These are phyloP conservation scores for Diplosoma virens DNA, from an alignment of 23 tunicate species.

Conservation along the genomic window DNA sequence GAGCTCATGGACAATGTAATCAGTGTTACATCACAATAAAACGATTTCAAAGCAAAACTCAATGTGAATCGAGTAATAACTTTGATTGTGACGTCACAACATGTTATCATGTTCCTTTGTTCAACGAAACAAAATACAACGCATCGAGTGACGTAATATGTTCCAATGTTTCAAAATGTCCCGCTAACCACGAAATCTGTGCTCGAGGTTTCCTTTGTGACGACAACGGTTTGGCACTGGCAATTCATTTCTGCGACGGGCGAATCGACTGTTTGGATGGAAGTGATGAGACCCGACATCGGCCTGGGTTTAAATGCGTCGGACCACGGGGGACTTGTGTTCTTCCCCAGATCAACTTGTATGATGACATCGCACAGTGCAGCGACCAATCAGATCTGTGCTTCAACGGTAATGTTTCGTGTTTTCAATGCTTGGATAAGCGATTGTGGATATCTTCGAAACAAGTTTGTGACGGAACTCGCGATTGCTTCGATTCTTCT, in stretches of 20 bases:
- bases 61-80: too few relatives aligned
- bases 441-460: slow-evolving; percentile 3
- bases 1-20: too few relatives aligned
- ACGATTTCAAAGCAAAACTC: too few relatives aligned
- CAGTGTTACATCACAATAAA: too few relatives aligned
- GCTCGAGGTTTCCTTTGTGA: neutral
- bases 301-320: slow-evolving; percentile 39
- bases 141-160: too few relatives aligned
- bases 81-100: too few relatives aligned
- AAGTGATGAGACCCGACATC: neutral
- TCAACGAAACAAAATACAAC: too few relatives aligned
- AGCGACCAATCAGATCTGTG: slow-evolving; percentile 25
- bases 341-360: slow-evolving; percentile 10
- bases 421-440: slow-evolving; percentile 39
- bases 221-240: neutral
- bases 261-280: slow-evolving; percentile 13
- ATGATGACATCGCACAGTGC: slow-evolving; percentile 29
- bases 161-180: too few relatives aligned
- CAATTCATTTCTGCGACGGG: slow-evolving; percentile 16
- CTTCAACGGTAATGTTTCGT: neutral
- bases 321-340: neutral
- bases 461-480: slow-evolving; percentile 40
- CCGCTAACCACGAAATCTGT: slow-evolving; percentile 10
- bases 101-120: too few relatives aligned
- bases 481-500: slow-evolving; percentile 38